Percentiles rank a stretch among this genome's conserved stretches.
Conservation (phyloP, 2,797 vertebrate species). For the Intellagama lesueurii region DNA sequence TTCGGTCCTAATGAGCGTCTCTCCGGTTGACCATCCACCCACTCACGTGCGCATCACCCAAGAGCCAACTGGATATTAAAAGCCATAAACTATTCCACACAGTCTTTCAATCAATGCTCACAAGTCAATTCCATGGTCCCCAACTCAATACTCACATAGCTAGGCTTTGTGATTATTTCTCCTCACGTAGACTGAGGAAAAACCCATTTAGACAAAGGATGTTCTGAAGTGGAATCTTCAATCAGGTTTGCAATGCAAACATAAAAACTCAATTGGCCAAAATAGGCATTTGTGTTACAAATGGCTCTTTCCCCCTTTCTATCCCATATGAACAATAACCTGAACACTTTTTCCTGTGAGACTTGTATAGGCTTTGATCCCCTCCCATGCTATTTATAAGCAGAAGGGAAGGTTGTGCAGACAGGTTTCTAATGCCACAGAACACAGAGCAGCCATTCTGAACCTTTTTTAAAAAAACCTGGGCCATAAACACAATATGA, state of each 20-base stretch:
- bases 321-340: not conserved
- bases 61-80: conserved; percentile 9
- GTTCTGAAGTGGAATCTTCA: not conserved
- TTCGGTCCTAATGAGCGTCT: not conserved
- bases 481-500: no score
- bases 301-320: not conserved
- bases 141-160: conserved; percentile 28
- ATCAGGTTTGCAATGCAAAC: not conserved
- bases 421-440: not conserved
- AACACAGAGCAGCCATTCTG: no score
- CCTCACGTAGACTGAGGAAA: not conserved
- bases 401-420: not conserved
- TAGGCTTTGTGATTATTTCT: conserved; percentile 24
- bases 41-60: not conserved
- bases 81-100: conserved; percentile 14
- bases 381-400: not conserved
- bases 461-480: no score
- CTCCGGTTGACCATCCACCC: not conserved
- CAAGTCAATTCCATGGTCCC: conserved; percentile 16
- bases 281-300: not conserved
- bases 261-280: not conserved
- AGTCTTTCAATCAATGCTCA: conserved; percentile 22
- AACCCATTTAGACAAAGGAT: not conserved
- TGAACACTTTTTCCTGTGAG: not conserved
- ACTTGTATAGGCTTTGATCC: not conserved